phyloP scores from a whole-genome alignment of 2,113 vertebrate species.

The Poicephalus meyeri region DNA sequence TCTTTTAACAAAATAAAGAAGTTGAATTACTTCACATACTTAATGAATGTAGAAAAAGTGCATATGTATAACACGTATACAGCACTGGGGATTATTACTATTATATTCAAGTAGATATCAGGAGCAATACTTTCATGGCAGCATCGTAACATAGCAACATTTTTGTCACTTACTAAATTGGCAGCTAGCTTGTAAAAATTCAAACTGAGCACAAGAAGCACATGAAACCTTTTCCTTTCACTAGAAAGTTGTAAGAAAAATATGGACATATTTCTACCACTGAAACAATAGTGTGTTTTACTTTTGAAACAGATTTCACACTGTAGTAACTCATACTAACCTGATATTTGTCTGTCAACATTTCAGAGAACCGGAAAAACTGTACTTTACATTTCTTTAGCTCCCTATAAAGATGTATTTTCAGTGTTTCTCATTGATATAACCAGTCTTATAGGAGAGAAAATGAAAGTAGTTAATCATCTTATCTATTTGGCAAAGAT shows the following conservation, averaged over 20 bases:
- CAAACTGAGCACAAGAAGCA: background rate
- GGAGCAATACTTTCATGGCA: background rate
- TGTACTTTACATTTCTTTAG: accelerated
- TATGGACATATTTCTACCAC: background rate
- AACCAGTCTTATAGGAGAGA: background rate
- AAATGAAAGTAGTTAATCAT: background rate
- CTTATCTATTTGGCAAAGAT: background rate
- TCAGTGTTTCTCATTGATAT: background rate
- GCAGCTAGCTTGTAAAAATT: background rate
- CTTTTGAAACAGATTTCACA: background rate
- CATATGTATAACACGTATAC: background rate
- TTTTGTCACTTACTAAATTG: background rate
- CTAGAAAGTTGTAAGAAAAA: background rate
- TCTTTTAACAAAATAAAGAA: background rate
- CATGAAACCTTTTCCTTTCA: accelerated
- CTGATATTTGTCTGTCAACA: background rate
- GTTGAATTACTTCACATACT: background rate
- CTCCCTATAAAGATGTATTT: background rate
- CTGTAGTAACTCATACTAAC: background rate
- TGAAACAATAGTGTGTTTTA: background rate
- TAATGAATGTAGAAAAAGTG: background rate
- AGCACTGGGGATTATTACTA: background rate
- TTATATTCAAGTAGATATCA: background rate
- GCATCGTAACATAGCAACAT: background rate
- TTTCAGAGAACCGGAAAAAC: background rate